Percentiles rank a stretch among this genome's conserved stretches.
These are phyloP conservation scores for Leptopilina syphax DNA, from an alignment of 2,888 invertebrate species.

Conservation along the genomic window DNA sequence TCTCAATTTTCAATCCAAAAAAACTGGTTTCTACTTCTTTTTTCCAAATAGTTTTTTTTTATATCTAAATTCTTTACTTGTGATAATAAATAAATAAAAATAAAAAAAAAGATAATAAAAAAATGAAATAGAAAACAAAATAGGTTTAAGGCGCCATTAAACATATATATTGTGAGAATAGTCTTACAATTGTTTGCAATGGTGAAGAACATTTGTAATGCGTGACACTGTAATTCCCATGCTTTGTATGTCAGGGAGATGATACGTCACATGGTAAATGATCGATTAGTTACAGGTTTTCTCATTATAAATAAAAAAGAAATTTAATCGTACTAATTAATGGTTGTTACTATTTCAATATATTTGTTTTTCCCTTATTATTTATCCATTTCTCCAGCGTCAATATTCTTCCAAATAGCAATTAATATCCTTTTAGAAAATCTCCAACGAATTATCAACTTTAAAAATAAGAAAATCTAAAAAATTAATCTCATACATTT, in stretches of 20 bases:
- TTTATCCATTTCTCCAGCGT: background rate
- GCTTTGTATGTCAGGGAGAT: conserved; percentile 34
- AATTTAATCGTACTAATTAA: background rate
- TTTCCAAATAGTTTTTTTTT: background rate
- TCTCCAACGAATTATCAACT: background rate
- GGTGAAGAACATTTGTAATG: conserved; percentile 28
- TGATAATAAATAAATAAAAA: too few relatives aligned
- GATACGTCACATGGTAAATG: conserved; percentile 16
- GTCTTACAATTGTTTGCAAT: conserved; percentile 31
- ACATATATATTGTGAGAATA: background rate
- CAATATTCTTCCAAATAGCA: background rate
- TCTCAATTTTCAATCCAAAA: background rate
- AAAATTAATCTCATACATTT: too few relatives aligned
- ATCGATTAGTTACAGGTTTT: conserved; percentile 16
- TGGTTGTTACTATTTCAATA: background rate
- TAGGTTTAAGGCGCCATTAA: background rate
- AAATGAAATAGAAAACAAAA: background rate
- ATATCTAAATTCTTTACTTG: too few relatives aligned
- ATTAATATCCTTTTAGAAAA: background rate
- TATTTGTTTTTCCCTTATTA: background rate
- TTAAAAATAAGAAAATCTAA: background rate
- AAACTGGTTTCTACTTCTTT: too few relatives aligned
- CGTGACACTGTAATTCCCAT: conserved; percentile 28
- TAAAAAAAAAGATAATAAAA: too few relatives aligned
- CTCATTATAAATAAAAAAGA: background rate